A percentile compares a stretch with the other conserved stretches of the same genome.
phyloP scores from a whole-genome alignment of 2,797 vertebrate genomes.

The Liasis olivaceus region DNA sequence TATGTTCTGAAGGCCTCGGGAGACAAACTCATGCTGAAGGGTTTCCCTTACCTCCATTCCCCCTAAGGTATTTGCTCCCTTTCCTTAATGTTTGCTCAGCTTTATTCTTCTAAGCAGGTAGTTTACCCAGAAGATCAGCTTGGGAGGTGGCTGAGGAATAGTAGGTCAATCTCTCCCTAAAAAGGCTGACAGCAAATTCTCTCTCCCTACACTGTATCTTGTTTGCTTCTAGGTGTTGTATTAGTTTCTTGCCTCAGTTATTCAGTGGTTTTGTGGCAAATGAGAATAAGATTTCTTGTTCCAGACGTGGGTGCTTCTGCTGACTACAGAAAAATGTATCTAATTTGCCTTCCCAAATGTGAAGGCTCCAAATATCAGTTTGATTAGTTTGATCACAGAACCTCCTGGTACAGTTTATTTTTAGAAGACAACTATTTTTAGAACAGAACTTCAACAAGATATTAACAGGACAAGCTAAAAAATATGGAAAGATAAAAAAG shows the following conservation, averaged over 20 bases:
- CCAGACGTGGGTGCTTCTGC: not conserved
- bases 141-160: not conserved
- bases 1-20: not conserved
- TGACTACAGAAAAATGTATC: not conserved
- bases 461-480: not conserved
- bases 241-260: not conserved
- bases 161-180: not conserved
- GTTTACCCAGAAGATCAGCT: not conserved
- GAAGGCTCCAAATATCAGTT: not conserved
- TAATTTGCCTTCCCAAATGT: not conserved
- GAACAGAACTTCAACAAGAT: not conserved
- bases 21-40: not conserved
- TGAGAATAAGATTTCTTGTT: not conserved
- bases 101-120: not conserved
- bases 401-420: not conserved
- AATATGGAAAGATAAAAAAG: not conserved
- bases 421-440: not conserved
- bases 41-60: not conserved
- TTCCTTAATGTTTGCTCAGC: not conserved
- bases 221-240: not conserved
- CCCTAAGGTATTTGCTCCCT: too few relatives aligned
- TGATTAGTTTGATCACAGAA: not conserved
- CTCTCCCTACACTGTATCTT: not conserved
- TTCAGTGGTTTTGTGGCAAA: not conserved
- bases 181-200: not conserved